phyloP scores from a whole-genome alignment of 2,888 invertebrate genomes.

The Philereme vetulata region DNA sequence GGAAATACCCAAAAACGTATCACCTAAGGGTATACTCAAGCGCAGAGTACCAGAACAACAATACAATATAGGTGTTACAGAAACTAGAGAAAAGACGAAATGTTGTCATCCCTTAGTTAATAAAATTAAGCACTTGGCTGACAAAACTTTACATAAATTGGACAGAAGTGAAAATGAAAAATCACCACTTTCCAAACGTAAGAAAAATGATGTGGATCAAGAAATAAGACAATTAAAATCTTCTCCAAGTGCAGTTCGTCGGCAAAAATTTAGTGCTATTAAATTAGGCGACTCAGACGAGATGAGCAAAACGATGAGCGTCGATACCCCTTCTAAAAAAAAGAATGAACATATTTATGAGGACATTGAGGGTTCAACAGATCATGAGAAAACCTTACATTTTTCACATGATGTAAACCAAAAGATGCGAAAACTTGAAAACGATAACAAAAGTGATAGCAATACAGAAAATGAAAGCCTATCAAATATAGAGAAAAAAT shows the following conservation, averaged over 20 bases:
- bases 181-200: constrained; percentile 67
- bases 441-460: constrained; percentile 58
- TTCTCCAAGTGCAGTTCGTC: constrained; percentile 85
- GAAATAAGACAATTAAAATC: constrained; percentile 85
- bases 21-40: constrained; percentile 82
- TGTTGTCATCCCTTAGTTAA: constrained; percentile 86
- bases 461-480: constrained; percentile 77
- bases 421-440: constrained; percentile 51
- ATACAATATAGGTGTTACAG: constrained; percentile 68
- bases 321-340: constrained; percentile 75
- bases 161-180: constrained; percentile 76
- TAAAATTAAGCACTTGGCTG: constrained; percentile 86
- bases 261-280: constrained; percentile 78
- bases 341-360: constrained; percentile 86
- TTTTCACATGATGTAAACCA: constrained; percentile 71
- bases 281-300: constrained; percentile 79
- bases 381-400: constrained; percentile 72
- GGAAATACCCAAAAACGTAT: constrained; percentile 70
- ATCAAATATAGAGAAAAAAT: constrained; percentile 65
- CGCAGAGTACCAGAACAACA: constrained; percentile 73
- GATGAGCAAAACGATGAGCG: constrained; percentile 75
- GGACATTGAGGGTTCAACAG: constrained; percentile 81
- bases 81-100: constrained; percentile 78
- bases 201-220: constrained; percentile 82
- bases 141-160: constrained; percentile 82